Percentiles rank a stretch among this genome's conserved stretches.
Evolutionary conservation across 2,888 invertebrate genomes (phyloP).

Genomic region (Acronicta aceris): DNA sequence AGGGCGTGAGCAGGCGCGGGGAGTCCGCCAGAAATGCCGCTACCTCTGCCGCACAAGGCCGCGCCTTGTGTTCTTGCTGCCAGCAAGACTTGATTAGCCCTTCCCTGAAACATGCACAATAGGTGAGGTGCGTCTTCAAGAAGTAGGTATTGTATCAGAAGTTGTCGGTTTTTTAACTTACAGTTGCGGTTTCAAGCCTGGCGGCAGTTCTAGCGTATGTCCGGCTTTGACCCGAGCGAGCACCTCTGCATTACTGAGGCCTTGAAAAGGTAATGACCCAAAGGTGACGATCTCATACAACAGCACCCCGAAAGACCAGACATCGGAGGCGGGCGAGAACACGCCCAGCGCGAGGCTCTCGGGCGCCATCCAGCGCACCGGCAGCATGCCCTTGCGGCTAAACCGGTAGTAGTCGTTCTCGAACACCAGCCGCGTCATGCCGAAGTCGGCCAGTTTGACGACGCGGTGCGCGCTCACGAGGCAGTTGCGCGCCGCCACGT

Average conservation of each 20-base stretch:
- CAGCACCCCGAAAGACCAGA: slow-evolving; percentile 97
- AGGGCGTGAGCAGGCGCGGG: slow-evolving; percentile 93
- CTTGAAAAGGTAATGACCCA: slow-evolving; percentile 97
- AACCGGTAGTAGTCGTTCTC: slow-evolving; percentile 97
- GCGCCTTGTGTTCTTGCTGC: slow-evolving; percentile 91
- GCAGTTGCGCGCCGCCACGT: slow-evolving; percentile 95
- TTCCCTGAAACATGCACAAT: slow-evolving; percentile 85
- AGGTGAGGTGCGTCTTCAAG: too few relatives aligned
- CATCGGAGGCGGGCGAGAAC: slow-evolving; percentile 95
- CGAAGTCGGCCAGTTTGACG: slow-evolving; percentile 96
- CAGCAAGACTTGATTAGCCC: slow-evolving; percentile 94
- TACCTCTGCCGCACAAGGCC: slow-evolving; percentile 94
- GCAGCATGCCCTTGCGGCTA: slow-evolving; percentile 95
- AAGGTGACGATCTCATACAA: slow-evolving; percentile 97
- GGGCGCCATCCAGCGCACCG: slow-evolving; percentile 98
- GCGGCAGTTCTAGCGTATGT: slow-evolving; percentile 92
- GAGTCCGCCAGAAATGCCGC: slow-evolving; percentile 94
- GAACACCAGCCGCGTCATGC: slow-evolving; percentile 96
- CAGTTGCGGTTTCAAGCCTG: slow-evolving; percentile 94
- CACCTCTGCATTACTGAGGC: slow-evolving; percentile 95
- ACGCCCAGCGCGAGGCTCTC: slow-evolving; percentile 95
- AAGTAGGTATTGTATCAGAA: too few relatives aligned
- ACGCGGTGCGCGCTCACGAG: slow-evolving; percentile 92
- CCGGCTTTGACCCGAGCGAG: slow-evolving; percentile 94
- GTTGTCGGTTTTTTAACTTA: slow-evolving; percentile 85